phyloP scores from a whole-genome alignment of 2,113 vertebrate species.

The Pelodiscus sinensis region DNA sequence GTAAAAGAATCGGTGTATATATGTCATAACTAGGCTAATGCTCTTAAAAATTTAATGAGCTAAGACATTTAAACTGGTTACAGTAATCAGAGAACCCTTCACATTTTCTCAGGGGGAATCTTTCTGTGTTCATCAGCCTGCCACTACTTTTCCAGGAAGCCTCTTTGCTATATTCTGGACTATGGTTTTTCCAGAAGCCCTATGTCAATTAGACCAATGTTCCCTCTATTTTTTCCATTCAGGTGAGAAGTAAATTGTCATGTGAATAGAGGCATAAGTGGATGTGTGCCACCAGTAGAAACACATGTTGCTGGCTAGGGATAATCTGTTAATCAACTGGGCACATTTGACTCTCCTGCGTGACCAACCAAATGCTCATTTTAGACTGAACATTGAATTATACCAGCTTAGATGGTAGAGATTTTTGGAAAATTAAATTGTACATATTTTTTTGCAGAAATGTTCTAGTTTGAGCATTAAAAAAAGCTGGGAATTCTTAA shows the following conservation, averaged over 20 bases:
- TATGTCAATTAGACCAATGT: not conserved
- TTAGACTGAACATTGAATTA: too few relatives aligned
- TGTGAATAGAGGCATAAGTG: too few relatives aligned
- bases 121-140: not conserved
- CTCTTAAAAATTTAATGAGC: not conserved
- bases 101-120: not conserved
- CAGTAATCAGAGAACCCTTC: not conserved
- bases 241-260: too few relatives aligned
- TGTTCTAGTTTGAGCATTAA: not conserved
- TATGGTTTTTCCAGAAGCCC: not conserved
- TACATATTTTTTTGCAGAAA: not conserved
- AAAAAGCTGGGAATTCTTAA: not conserved
- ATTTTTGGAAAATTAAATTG: not conserved
- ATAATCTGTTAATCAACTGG: too few relatives aligned
- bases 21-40: not conserved
- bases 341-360: too few relatives aligned
- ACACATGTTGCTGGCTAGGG: too few relatives aligned
- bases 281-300: too few relatives aligned
- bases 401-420: not conserved
- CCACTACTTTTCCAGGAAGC: not conserved
- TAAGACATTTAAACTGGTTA: not conserved
- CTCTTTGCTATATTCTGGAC: not conserved
- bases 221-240: too few relatives aligned
- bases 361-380: too few relatives aligned
- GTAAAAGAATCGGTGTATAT: not conserved